A percentile compares a stretch with the other conserved stretches of the same genome.
phyloP scores from a whole-genome alignment of 2,797 vertebrate genomes.

The Schizothorax lantsangensis region DNA sequence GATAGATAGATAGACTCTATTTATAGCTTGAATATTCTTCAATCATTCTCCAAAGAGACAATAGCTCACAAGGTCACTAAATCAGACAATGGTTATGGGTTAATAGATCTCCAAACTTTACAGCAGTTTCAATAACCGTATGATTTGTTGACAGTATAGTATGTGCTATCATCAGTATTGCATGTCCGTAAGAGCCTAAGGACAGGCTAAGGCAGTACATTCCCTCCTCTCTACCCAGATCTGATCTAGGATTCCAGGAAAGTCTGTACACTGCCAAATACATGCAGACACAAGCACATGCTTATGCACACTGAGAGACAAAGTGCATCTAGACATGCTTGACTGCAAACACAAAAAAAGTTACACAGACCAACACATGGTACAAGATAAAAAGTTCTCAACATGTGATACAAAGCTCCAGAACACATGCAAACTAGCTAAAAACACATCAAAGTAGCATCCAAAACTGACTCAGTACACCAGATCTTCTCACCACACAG shows the following conservation, averaged over 20 bases:
- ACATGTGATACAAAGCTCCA: background rate
- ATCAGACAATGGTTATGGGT: slow-evolving; percentile 2
- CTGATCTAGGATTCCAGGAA: slow-evolving; percentile 26
- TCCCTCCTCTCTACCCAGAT: background rate
- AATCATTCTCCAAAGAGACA: background rate
- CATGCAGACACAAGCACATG: slow-evolving; percentile 32
- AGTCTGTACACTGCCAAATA: background rate
- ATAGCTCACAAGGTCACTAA: background rate
- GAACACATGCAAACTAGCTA: background rate
- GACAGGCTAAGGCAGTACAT: background rate
- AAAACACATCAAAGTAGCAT: slow-evolving; percentile 11
- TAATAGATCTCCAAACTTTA: background rate
- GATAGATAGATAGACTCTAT: background rate
- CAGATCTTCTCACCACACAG: slow-evolving; percentile 1
- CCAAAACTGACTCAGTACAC: slow-evolving; percentile 1
- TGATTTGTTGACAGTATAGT: background rate
- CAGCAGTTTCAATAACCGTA: background rate
- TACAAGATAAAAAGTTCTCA: background rate
- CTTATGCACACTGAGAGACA: background rate
- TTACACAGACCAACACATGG: background rate
- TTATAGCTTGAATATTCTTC: background rate
- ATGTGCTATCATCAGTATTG: slow-evolving; percentile 7
- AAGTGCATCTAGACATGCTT: background rate
- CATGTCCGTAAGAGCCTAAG: slow-evolving; percentile 2
- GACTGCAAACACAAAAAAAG: slow-evolving; percentile 6